Evolutionary conservation across 2,113 vertebrate genomes (phyloP).

Genomic region (rabbit (Oryctolagus cuniculus)): DNA sequence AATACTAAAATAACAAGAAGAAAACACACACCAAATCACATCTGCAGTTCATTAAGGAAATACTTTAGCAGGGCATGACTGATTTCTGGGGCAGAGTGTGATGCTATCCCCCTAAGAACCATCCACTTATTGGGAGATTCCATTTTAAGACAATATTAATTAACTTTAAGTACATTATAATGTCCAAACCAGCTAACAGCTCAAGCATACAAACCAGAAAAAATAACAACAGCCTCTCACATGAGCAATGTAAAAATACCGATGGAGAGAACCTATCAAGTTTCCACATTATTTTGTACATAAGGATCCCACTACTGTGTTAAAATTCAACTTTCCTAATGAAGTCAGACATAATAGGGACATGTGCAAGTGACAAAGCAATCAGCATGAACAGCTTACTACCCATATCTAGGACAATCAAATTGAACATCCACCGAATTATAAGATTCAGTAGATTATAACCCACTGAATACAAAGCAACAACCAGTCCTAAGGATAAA

Average conservation of each 20-base stretch:
- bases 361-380: background rate
- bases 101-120: background rate
- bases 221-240: background rate
- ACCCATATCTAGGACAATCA: background rate
- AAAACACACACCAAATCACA: slow-evolving; percentile 8
- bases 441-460: background rate
- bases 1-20: slow-evolving; percentile 57
- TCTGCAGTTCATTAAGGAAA: slow-evolving; percentile 36
- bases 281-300: background rate
- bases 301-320: background rate
- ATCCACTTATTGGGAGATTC: slow-evolving; percentile 21
- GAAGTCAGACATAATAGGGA: slow-evolving; percentile 13
- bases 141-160: slow-evolving; percentile 44
- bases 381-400: background rate
- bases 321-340: slow-evolving; percentile 47
- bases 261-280: background rate
- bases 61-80: background rate
- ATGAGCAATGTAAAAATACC: background rate
- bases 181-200: background rate
- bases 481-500: background rate
- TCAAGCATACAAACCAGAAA: slow-evolving; percentile 15
- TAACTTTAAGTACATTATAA: slow-evolving; percentile 34
- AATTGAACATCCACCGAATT: slow-evolving; percentile 10
- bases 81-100: background rate
- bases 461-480: background rate